Base-by-base conservation (phyloP, 2,888 invertebrate genomes). In the Tipula lateralis region DNA sequence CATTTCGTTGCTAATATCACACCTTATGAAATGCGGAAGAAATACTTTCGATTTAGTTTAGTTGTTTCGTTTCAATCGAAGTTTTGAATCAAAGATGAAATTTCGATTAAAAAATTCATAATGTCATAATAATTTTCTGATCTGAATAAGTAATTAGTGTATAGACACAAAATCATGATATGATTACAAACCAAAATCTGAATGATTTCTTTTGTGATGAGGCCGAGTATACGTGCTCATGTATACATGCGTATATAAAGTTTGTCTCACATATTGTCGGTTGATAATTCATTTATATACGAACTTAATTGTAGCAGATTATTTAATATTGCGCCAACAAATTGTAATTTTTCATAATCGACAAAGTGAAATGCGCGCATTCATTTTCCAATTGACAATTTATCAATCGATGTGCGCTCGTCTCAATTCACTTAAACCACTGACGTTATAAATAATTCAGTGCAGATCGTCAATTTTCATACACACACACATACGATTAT, bases 41-140 rank as follows among this genome's bases (percentile, higher is more conserved):
- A 66, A 24, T 24, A 66, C 66, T 66, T 66, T 66, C 24, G 24
- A 66, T 66, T 24, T 24, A 24, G 24, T 24, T 24, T 2, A 4
- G 44, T 4, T 16, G 16, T 50, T 50, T 50, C 6, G 4, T 50
- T n/a, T n/a, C n/a, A 66, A 66, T 66, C 66, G 24, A 66, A 66
- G 66, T 66, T 66, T 66, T 66, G 19, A 66, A 66, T 66, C 66
- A 66, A 66, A 66, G 66, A 66, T 66, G 66, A 66, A 66, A 66
- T 24, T 66, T 66, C 66, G 24, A 66, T 19, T 4, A 50, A 50
- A 66, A 66, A 66, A 66, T 66, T 66, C 9, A 66, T 24, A 66
- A 66, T 66, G 66, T 66, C 66, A 66, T 66, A 66, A 66, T 66
- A 66, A 66, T 66, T 66, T 66, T 66, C 66, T 66, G 66, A 66